Evolutionary conservation across 1,140 invertebrate species (phyloP).

Genomic region (Bombus huntii): DNA sequence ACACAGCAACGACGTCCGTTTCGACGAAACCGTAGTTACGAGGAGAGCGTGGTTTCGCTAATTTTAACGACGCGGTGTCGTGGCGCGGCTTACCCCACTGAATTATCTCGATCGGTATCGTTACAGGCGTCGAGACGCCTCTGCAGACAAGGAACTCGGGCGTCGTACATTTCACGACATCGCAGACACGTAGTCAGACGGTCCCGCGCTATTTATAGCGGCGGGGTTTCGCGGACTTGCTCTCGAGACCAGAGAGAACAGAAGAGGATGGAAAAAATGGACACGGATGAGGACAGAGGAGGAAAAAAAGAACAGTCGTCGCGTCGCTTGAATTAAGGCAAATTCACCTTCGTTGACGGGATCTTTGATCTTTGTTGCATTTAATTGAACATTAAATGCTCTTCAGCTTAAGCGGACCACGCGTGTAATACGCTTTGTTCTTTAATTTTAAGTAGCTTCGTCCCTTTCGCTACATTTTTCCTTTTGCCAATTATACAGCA

Average conservation of each 20-base stretch:
- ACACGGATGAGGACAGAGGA: constrained; percentile 25
- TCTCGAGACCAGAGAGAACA: not conserved
- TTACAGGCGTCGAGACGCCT: constrained; percentile 59
- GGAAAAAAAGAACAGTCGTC: not conserved
- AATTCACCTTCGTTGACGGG: constrained; percentile 28
- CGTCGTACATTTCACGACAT: constrained; percentile 66
- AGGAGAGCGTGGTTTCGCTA: constrained; percentile 17
- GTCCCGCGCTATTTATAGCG: constrained; percentile 66
- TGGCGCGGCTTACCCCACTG: constrained; percentile 11
- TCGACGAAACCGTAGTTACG: not conserved
- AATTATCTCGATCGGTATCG: constrained; percentile 53
- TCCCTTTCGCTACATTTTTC: not conserved
- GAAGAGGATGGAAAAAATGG: not conserved
- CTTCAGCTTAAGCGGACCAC: not conserved
- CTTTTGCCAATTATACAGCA: not conserved
- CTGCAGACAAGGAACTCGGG: constrained; percentile 61
- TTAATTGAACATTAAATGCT: constrained; percentile 31
- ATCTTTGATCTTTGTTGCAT: constrained; percentile 20
- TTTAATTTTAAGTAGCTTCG: not conserved
- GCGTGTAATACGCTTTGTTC: not conserved
- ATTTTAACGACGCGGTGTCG: constrained; percentile 49
- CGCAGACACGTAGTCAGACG: constrained; percentile 72
- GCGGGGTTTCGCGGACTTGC: constrained; percentile 32
- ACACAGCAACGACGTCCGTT: not conserved
- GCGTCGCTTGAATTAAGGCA: constrained; percentile 33